A percentile compares a stretch with the other conserved stretches of the same genome.
These are phyloP conservation scores for Vombatus ursinus DNA, from an alignment of 2,113 vertebrate genomes.

Conservation along the genomic window DNA sequence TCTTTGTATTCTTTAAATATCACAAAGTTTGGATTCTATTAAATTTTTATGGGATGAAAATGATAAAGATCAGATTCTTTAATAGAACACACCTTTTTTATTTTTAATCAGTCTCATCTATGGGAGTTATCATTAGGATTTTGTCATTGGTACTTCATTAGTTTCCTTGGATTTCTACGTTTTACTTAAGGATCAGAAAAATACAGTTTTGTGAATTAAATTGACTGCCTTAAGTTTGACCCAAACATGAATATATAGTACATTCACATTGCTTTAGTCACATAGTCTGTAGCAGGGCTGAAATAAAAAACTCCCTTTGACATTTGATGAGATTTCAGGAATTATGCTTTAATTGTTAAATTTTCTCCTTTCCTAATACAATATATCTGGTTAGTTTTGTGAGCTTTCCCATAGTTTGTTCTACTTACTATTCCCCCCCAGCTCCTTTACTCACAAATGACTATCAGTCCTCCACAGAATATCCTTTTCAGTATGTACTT, in stretches of 20 bases:
- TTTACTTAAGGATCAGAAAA: constrained; percentile 27
- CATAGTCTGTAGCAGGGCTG: not conserved
- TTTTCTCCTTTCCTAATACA: constrained; percentile 23
- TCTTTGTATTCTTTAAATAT: not conserved
- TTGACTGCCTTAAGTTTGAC: constrained; percentile 9
- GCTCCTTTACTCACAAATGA: not conserved
- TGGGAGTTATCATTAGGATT: constrained; percentile 28
- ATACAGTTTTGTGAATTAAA: not conserved
- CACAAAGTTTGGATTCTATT: constrained; percentile 20
- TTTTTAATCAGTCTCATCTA: not conserved
- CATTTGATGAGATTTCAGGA: constrained; percentile 33
- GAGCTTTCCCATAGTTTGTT: not conserved
- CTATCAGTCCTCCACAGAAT: not conserved
- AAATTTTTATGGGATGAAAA: constrained; percentile 7
- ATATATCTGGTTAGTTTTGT: not conserved
- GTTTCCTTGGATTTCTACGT: not conserved
- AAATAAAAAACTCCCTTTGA: not conserved
- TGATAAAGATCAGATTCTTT: constrained; percentile 13
- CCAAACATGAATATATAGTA: not conserved
- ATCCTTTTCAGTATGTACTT: constrained; percentile 43
- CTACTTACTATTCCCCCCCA: not conserved
- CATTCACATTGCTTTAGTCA: not conserved
- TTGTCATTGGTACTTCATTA: constrained; percentile 13
- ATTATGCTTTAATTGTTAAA: constrained; percentile 4
- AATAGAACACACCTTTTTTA: not conserved